Conservation (phyloP, 2,888 invertebrate genomes). For the Lasioglossum malachurum region DNA sequence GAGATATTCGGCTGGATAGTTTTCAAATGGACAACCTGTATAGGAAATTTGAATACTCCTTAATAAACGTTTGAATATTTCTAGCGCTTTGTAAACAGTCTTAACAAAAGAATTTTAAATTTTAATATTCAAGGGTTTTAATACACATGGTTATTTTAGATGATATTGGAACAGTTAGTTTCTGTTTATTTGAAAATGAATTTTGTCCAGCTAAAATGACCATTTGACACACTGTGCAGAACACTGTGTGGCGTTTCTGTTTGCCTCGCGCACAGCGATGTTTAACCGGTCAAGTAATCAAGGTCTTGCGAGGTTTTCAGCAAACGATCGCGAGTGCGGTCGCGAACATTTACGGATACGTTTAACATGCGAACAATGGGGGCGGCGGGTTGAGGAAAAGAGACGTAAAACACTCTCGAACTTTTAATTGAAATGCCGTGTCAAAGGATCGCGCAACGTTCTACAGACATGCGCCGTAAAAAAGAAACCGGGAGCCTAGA, state of each 20-base stretch:
- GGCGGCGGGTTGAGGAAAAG: conserved; percentile 27
- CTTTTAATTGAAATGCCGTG: conserved; percentile 71
- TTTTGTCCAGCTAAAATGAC: too few species aligned
- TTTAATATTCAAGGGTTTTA: too few species aligned
- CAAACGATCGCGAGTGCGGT: not conserved
- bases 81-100: too few species aligned
- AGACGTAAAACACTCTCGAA: conserved; percentile 54
- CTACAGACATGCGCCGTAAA: conserved; percentile 36
- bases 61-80: too few species aligned
- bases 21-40: too few species aligned
- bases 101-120: too few species aligned
- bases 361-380: conserved; percentile 38
- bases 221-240: too few species aligned
- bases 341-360: conserved; percentile 36
- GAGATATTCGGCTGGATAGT: too few species aligned
- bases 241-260: not conserved
- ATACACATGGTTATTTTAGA: too few species aligned
- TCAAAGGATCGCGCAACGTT: conserved; percentile 48
- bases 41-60: too few species aligned
- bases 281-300: conserved; percentile 31
- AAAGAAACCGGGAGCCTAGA: conserved; percentile 15
- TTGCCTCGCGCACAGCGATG: conserved; percentile 5
- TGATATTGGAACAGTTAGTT: too few species aligned
- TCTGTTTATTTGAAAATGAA: too few species aligned
- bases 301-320: conserved; percentile 31